These are phyloP conservation scores for Dromaius novaehollandiae DNA, from an alignment of 2,113 vertebrate species.

Conservation along the genomic window DNA sequence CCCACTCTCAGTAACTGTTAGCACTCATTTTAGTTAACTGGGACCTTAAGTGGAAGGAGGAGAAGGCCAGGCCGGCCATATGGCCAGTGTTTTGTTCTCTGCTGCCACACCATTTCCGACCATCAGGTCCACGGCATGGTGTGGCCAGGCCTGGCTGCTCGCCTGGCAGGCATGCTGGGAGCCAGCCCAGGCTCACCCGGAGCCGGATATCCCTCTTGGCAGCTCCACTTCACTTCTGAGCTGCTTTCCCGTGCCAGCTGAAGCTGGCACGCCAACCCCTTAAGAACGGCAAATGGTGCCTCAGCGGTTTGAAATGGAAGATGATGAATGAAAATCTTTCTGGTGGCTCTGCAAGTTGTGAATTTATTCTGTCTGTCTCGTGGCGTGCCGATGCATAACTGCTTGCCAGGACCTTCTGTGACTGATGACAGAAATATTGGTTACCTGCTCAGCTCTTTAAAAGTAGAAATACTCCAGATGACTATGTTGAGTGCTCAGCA, in stretches of 20 bases:
- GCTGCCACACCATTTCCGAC: not conserved
- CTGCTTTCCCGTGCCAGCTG: not conserved
- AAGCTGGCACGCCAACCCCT: rapidly evolving
- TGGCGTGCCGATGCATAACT: not conserved
- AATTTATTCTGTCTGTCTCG: not conserved
- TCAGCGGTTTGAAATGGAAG: not conserved
- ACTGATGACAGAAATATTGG: not conserved
- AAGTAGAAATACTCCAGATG: not conserved
- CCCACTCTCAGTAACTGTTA: not conserved
- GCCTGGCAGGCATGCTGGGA: not conserved
- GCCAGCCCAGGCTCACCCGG: not conserved
- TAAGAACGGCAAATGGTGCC: not conserved
- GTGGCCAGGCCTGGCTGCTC: rapidly evolving
- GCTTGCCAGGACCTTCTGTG: not conserved
- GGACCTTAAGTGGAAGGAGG: not conserved
- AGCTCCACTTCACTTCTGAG: not conserved
- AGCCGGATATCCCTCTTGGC: not conserved
- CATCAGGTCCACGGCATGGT: rapidly evolving
- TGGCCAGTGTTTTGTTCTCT: not conserved
- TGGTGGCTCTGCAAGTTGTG: not conserved
- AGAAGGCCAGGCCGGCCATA: not conserved
- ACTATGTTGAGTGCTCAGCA: not conserved
- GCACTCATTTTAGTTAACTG: not conserved
- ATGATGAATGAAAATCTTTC: not conserved
- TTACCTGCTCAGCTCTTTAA: not conserved